A percentile compares a stretch with the other conserved stretches of the same genome.
Conservation (phyloP, 2,888 invertebrate species). For the Aethes cnicana region DNA sequence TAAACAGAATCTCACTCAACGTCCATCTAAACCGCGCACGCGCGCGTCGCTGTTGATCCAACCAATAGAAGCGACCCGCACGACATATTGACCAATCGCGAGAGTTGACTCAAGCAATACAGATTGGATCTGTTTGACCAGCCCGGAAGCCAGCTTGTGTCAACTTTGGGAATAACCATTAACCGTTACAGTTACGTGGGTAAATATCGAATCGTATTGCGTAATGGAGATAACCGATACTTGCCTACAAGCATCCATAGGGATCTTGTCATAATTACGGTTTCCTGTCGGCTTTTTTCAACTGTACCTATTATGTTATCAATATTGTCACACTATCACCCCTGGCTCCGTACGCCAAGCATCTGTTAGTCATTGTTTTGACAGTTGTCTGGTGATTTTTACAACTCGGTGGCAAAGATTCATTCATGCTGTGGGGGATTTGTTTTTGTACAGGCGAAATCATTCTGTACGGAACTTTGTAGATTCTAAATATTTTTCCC, state of each 20-base stretch:
- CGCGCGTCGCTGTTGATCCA: slow-evolving; percentile 1
- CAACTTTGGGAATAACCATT: slow-evolving; percentile 27
- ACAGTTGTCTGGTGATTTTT: too few relatives aligned
- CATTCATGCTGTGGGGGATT: too few relatives aligned
- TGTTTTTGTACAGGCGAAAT: too few relatives aligned
- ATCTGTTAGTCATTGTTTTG: too few relatives aligned
- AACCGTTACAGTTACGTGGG: slow-evolving; percentile 19
- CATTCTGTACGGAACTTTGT: too few relatives aligned
- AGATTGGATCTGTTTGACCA: slow-evolving; percentile 18
- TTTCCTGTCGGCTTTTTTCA: background rate
- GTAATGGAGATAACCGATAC: slow-evolving; percentile 8
- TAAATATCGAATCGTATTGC: slow-evolving; percentile 11
- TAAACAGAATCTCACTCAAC: slow-evolving; percentile 18
- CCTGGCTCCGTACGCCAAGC: too few relatives aligned
- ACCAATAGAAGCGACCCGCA: slow-evolving; percentile 1
- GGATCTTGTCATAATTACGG: background rate
- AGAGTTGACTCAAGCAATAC: slow-evolving; percentile 31
- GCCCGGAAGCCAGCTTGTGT: slow-evolving; percentile 26
- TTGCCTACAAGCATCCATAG: background rate
- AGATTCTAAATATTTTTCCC: too few relatives aligned
- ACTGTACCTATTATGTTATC: too few relatives aligned
- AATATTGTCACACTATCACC: too few relatives aligned
- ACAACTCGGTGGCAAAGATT: too few relatives aligned
- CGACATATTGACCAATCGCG: slow-evolving; percentile 19
- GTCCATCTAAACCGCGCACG: slow-evolving; percentile 14